These are phyloP conservation scores for Allolobophora icterica DNA, from an alignment of 2,888 invertebrate genomes.

Conservation along the genomic window DNA sequence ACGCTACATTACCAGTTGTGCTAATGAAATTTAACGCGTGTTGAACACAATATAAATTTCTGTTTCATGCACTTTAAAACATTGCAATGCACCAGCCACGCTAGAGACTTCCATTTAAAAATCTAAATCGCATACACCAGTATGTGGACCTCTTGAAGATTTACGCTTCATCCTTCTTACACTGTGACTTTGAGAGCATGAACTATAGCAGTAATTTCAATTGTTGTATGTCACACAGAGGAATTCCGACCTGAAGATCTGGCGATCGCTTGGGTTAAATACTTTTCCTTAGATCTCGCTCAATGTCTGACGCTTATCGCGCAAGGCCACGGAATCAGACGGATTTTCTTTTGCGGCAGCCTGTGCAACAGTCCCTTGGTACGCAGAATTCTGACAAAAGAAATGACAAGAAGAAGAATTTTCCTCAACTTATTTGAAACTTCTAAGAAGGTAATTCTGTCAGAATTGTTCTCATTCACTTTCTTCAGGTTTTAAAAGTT, in stretches of 20 bases:
- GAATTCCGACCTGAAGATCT: slow-evolving; percentile 12
- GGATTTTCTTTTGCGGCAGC: not conserved
- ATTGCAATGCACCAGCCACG: too few relatives aligned
- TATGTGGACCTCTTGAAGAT: too few relatives aligned
- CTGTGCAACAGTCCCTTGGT: not conserved
- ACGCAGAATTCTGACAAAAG: too few relatives aligned
- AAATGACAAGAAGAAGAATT: too few relatives aligned
- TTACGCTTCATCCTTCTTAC: not conserved
- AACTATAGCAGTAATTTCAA: too few relatives aligned
- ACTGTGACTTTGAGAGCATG: too few relatives aligned
- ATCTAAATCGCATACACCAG: not conserved
- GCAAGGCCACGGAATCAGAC: not conserved
- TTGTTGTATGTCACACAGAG: not conserved
- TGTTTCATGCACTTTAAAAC: too few relatives aligned
- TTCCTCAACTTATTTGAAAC: not conserved
- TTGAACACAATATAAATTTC: too few relatives aligned
- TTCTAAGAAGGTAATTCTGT: not conserved
- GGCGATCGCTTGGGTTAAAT: not conserved
- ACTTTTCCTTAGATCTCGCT: not conserved
- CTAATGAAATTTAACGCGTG: too few relatives aligned
- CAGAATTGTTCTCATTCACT: too few relatives aligned
- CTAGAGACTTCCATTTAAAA: not conserved
- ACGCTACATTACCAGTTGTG: too few relatives aligned
- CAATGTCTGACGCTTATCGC: not conserved
- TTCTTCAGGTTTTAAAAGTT: too few relatives aligned